Evolutionary conservation across 2,113 vertebrate species (phyloP), one percentile per base, ranked within the genome.

Genomic region (Tonatia bakeri): DNA sequence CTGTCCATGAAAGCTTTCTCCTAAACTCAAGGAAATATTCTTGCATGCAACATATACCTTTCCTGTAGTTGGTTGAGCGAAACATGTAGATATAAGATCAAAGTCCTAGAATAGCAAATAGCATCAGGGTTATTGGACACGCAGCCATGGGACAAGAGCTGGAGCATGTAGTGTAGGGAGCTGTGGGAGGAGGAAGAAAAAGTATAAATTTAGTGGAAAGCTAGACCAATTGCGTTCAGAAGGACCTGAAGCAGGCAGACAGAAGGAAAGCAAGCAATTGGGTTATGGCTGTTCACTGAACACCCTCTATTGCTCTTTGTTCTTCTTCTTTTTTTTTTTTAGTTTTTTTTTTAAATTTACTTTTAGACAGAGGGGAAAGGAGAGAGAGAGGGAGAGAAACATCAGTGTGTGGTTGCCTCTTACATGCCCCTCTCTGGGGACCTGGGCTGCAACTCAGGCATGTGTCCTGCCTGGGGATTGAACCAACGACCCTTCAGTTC

Each of bases 241-340:
- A 95, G 28, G 14, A 84, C 26, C 52, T 61, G 82, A 79, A 90
- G 28, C 22, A 77, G 40, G 43, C 10, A 69, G 59, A 31, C 40
- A 73, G 65, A 96, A 83, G 20, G 54, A 94, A 94, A 81, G 10
- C 59, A 76, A 92, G 28, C n/a, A 36, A 45, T 81, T 95, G 75
- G 64, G 31, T 76, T 87, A 75, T 87, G 64, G 22, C n/a, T 91
- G 20, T 83, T 90, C 24, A 84, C 22, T 20, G 33, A 84, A 92
- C 38, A 75, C n/a, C 4, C 56, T 3, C 84, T 88, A 8, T 83
- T 56, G 54, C 20, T 56, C 54, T 22, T 56, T 56, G 54, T 56
- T 56, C 54, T 56, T 56, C 54, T 22, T 56, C 22, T 19, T 56
- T 56, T 20, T 56, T 56, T 56, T 54, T 54, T 54, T 54, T 54